Conservation (phyloP, 2,888 invertebrate genomes). For the Xestia sexstrigata region DNA sequence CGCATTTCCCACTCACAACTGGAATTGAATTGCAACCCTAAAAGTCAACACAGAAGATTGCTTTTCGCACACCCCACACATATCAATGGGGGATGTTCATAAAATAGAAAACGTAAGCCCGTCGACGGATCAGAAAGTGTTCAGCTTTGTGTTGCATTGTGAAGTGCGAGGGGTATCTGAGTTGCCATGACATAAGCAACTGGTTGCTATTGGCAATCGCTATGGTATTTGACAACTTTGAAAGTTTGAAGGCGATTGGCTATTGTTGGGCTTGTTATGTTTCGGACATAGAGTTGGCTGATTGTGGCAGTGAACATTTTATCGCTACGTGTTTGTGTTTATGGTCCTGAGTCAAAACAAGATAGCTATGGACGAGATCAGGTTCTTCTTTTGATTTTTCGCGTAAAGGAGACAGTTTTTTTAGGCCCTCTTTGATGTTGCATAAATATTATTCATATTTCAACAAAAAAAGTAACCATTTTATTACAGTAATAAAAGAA, state of each 20-base stretch:
- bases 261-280: not conserved
- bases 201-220: constrained; percentile 57
- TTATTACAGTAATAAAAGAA: too few species aligned
- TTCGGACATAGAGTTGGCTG: not conserved
- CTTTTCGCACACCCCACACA: constrained; percentile 43
- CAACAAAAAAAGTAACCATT: too few species aligned
- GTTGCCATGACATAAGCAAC: constrained; percentile 54
- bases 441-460: too few species aligned
- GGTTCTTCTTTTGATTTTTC: not conserved
- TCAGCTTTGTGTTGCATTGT: constrained; percentile 68
- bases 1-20: constrained; percentile 41
- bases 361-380: too few species aligned
- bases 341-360: too few species aligned
- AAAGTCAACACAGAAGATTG: constrained; percentile 41
- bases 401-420: too few species aligned
- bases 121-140: constrained; percentile 66
- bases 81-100: constrained; percentile 62
- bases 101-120: constrained; percentile 66
- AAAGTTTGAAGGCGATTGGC: not conserved
- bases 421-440: too few species aligned
- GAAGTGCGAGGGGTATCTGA: constrained; percentile 44
- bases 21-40: constrained; percentile 58
- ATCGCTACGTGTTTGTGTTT: not conserved
- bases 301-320: not conserved
- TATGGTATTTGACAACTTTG: constrained; percentile 37